Evolutionary conservation across 2,888 invertebrate species (phyloP), one percentile per base, ranked within the genome.

Genomic region (Elegia similella): DNA sequence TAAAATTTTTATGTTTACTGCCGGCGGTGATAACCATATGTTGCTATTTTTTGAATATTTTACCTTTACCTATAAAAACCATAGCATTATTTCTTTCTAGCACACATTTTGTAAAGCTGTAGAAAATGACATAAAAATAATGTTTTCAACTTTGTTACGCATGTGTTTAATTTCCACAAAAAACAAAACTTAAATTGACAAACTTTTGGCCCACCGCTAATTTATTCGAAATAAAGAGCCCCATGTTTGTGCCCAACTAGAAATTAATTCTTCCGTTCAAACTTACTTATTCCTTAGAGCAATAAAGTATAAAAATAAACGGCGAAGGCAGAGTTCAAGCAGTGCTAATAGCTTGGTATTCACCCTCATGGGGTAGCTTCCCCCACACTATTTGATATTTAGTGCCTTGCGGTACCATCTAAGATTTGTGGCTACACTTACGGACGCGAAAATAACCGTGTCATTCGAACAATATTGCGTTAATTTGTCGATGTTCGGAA

Each of bases 381-480:
- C 82, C 80, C 78, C 69, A 74, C 70, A 75, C 75, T 72, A 75
- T 76, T 78, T 75, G 78, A 83, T 85, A 88, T 87, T 88, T 88
- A 88, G 82, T 82, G 74, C 88, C 88, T 86, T 80, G 84, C 78
- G 81, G 89, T 88, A 85, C 88, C 88, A 88, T 87, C 88, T 88
- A 78, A 85, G 86, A 89, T 84, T 87, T 85, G 83, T 86, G 81
- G 79, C 76, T 75, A 75, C 82, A 82, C 80, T 84, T 76, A 80
- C 72, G 74, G 69, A 80, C 64, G 66, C 75, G 66, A 69, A 74
- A 75, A 76, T 73, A 74, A 62, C 66, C 69, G 58, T 69, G 72
- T 72, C 72, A 72, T 69, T 68, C 60, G 62, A 64, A 69, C 69
- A 69, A 69, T 70, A 68, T 70, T 61, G 67, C 66, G 64, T 56